phyloP scores from a whole-genome alignment of 2,888 invertebrate genomes.

The Trachelus stipa region DNA sequence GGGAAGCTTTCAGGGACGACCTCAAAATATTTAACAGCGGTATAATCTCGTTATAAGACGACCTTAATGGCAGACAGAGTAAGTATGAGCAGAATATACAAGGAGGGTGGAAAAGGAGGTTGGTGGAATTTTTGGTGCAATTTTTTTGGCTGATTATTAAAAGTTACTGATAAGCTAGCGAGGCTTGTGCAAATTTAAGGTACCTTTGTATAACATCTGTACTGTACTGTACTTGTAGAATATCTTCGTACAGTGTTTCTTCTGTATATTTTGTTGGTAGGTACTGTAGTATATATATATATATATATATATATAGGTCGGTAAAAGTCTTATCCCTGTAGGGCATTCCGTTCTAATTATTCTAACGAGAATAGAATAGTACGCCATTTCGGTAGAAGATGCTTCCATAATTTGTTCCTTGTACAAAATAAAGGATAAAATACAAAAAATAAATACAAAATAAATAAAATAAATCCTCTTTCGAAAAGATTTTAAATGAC shows the following conservation, averaged over 20 bases:
- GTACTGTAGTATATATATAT: background rate
- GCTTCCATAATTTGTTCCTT: background rate
- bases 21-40: background rate
- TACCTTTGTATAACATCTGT: background rate
- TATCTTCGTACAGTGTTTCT: background rate
- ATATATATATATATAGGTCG: background rate
- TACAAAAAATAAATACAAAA: too few species aligned
- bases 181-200: background rate
- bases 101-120: too few species aligned
- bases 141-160: background rate
- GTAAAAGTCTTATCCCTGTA: background rate
- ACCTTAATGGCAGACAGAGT: background rate
- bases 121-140: background rate
- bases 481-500: background rate
- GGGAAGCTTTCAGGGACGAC: background rate
- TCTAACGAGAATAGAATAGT: background rate
- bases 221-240: background rate
- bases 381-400: background rate
- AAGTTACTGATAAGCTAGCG: background rate
- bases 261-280: background rate
- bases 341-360: background rate
- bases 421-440: background rate
- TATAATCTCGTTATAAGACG: background rate
- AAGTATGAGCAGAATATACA: background rate
- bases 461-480: too few species aligned